Conservation (phyloP, 1,140 invertebrate species). For the Probaryconus sp. region DNA sequence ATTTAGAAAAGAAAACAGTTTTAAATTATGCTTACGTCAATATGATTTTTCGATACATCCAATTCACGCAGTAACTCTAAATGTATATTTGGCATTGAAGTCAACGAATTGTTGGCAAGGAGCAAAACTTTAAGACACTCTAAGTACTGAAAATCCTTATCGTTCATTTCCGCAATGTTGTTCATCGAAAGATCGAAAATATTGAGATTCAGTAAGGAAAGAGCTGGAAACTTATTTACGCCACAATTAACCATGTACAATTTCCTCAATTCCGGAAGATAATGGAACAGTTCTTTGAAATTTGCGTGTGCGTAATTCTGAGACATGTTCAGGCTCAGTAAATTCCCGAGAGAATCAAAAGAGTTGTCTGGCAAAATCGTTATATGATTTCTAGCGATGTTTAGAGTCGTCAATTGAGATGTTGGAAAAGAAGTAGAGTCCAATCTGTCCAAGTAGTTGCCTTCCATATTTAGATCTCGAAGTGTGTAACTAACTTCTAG, state of each 20-base stretch:
- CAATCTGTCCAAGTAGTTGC: constrained; percentile 91
- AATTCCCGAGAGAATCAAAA: constrained; percentile 87
- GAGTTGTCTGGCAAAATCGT: constrained; percentile 92
- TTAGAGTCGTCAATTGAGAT: constrained; percentile 86
- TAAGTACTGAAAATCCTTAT: constrained; percentile 82
- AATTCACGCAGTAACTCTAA: constrained; percentile 81
- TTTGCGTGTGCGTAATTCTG: constrained; percentile 90
- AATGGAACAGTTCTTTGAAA: constrained; percentile 93
- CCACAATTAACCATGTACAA: constrained; percentile 87
- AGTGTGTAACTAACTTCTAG: constrained; percentile 87
- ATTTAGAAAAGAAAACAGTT: background rate
- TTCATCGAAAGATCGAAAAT: constrained; percentile 88
- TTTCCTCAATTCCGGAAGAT: constrained; percentile 87
- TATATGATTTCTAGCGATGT: constrained; percentile 88
- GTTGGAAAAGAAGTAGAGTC: constrained; percentile 92
- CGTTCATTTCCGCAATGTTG: constrained; percentile 82
- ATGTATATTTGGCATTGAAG: constrained; percentile 80
- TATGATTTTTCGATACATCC: constrained; percentile 83
- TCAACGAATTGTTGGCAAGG: constrained; percentile 83
- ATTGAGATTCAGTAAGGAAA: constrained; percentile 85
- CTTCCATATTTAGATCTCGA: constrained; percentile 86
- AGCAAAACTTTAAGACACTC: constrained; percentile 82
- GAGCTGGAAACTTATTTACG: constrained; percentile 84
- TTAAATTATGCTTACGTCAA: constrained; percentile 75
- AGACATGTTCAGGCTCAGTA: constrained; percentile 88